Base-by-base conservation (phyloP, 2,888 invertebrate species). In the Clitarchus hookeri region DNA sequence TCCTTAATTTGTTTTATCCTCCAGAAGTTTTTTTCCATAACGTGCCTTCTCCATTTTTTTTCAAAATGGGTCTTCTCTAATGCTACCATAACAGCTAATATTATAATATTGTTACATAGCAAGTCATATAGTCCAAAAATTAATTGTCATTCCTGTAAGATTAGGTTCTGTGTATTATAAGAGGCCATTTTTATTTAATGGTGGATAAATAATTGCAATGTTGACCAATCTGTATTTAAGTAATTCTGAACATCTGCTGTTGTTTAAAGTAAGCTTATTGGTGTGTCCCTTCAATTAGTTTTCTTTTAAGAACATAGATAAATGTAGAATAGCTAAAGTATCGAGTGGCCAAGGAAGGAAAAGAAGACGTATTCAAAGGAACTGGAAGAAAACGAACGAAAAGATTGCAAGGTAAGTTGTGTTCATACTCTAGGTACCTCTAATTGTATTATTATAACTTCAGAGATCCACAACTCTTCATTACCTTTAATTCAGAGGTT, bases 61-160 rank as follows among this genome's bases (percentile, higher is more conserved):
- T 16, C 78, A 78, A 78, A 78, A 78, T 78, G 26, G 26, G 26
- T 78, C 78, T 78, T 78, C 78, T 78, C 78, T 16, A 78, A 78
- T 78, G 19, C 19, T 11, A 11, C 78, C 8, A 78, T 78, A 16
- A 78, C 78, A 78, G 8, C 16, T 16, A 78, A 25, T 78, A 25
- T 78, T 78, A 78, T 78, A 25, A 11, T 25, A 25, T 78, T 78
- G 78, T 78, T 78, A 6, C 78, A 78, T 11, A 78, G 8, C 78
- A 78, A 78, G 78, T 78, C 78, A 25, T 78, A 78, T 78, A 6
- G 9, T 11, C 6, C 78, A 78, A 78, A 8, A 78, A 78, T 78
- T 6, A 8, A 11, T n/a, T n/a, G n/a, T n/a, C n/a, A n/a, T n/a
- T n/a, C n/a, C n/a, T n/a, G n/a, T n/a, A n/a, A n/a, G n/a, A n/a